Evolutionary conservation across 2,113 vertebrate species (phyloP), one percentile per base, ranked within the genome.

Genomic region (Labeo catla): DNA sequence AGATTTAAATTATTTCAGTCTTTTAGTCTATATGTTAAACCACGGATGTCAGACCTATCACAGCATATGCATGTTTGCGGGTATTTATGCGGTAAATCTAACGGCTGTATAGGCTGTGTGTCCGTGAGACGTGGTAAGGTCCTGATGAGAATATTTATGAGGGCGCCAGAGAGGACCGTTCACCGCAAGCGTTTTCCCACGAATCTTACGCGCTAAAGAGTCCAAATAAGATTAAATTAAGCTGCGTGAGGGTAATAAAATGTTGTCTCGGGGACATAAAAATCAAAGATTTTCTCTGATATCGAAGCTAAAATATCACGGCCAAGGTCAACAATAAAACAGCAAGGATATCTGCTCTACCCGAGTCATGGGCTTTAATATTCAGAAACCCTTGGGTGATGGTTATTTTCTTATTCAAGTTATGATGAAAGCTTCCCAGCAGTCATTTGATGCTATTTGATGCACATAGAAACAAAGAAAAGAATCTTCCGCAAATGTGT

Each of bases 101-200:
- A 36, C 61, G 63, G 54, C 2, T 52, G 6, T 36, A 7, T 76
- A 49, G 23, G 43, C 28, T 57, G 76, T 83, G 74, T 65, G 57
- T 68, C 66, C 59, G 36, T 19, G 76, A 61, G 77, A 43, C 36
- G 50, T 59, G 61, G 50, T 54, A 47, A 81, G 73, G 85, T 85
- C 45, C 87, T 90, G 89, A 90, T 54, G 79, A 79, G 87, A 90
- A 90, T 90, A 87, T 87, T 87, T 80, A 90, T 90, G 86, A 90
- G 89, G 47, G 23, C 70, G 49, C 28, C 39, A n/a, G 74, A 82
- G 77, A 80, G 10, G 43, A 15, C 28, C 72, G 63, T 36, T 68
- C 36, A 70, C 72, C 65, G 9, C 39, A 57, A 76, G 39, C 50
- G 34, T 80, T 54, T 63, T 54, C 52, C 68, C 36, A 50, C 16